Conservation (phyloP, 1,140 invertebrate genomes). For the Paramacrobiotus metropolitanus region DNA sequence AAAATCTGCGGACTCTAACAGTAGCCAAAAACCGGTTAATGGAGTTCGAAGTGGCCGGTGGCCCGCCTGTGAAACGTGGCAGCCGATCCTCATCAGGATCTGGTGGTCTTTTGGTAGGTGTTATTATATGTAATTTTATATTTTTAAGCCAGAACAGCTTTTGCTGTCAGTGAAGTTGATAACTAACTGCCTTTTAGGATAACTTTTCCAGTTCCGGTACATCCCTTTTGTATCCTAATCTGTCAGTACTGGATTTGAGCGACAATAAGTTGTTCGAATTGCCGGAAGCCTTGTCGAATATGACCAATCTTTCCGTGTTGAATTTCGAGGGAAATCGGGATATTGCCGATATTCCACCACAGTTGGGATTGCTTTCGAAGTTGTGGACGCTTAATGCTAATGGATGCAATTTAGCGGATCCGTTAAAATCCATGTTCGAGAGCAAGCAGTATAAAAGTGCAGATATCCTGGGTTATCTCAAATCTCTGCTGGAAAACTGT, state of each 20-base stretch:
- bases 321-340: slow-evolving; percentile 67
- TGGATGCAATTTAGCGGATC: slow-evolving; percentile 65
- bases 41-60: slow-evolving; percentile 35
- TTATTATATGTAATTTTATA: not conserved
- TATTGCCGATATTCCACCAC: slow-evolving; percentile 56
- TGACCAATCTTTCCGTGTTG: slow-evolving; percentile 69
- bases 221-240: slow-evolving; percentile 64
- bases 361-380: slow-evolving; percentile 72
- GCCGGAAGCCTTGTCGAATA: slow-evolving; percentile 56
- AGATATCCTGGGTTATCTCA: slow-evolving; percentile 85
- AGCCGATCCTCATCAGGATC: not conserved
- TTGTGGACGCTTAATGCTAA: slow-evolving; percentile 86
- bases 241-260: slow-evolving; percentile 82
- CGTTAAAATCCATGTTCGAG: slow-evolving; percentile 68
- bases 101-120: not conserved
- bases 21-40: slow-evolving; percentile 59
- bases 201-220: slow-evolving; percentile 13
- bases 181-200: slow-evolving; percentile 7
- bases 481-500: slow-evolving; percentile 36
- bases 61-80: slow-evolving; percentile 41
- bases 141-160: not conserved
- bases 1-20: slow-evolving; percentile 52
- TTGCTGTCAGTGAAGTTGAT: not conserved
- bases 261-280: slow-evolving; percentile 58
- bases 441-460: slow-evolving; percentile 81